A percentile compares a stretch with the other conserved stretches of the same genome.
phyloP scores from a whole-genome alignment of 2,888 invertebrate species.

The Augiades crinisus region DNA sequence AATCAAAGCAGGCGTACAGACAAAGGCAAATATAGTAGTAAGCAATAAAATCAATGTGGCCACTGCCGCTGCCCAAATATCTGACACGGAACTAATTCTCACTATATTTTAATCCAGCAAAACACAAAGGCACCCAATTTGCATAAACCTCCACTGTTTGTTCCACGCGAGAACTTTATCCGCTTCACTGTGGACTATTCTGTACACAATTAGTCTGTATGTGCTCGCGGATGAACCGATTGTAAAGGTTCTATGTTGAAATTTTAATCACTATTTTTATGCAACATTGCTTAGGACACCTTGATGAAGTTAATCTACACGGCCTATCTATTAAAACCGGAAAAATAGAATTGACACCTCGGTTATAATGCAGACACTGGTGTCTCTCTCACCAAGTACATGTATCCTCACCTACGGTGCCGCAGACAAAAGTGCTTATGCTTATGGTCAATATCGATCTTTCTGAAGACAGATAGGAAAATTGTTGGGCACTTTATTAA shows the following conservation, averaged over 20 bases:
- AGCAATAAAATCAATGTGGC: conserved; percentile 64
- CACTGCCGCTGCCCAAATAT: conserved; percentile 58
- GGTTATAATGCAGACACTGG: too few species aligned
- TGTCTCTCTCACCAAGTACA: too few species aligned
- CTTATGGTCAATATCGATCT: too few species aligned
- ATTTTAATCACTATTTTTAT: conserved; percentile 39
- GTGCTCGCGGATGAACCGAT: conserved; percentile 44
- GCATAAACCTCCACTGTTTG: conserved; percentile 75
- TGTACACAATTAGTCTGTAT: conserved; percentile 71
- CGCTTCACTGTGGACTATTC: conserved; percentile 69
- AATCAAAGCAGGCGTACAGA: conserved; percentile 24
- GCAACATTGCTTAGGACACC: too few species aligned
- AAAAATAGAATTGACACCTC: too few species aligned
- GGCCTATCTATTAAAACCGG: too few species aligned
- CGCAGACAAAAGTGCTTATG: too few species aligned
- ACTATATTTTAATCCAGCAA: conserved; percentile 78
- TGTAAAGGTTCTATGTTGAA: conserved; percentile 48
- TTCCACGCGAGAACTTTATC: conserved; percentile 76
- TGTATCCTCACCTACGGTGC: too few species aligned
- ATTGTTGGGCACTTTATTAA: too few species aligned
- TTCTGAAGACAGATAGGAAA: too few species aligned
- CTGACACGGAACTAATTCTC: conserved; percentile 78
- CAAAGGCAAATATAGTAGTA: conserved; percentile 48
- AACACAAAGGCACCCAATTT: too few species aligned
- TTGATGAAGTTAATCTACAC: too few species aligned